Evolutionary conservation across 2,113 vertebrate species (phyloP).

Genomic region (Malurus elegans): DNA sequence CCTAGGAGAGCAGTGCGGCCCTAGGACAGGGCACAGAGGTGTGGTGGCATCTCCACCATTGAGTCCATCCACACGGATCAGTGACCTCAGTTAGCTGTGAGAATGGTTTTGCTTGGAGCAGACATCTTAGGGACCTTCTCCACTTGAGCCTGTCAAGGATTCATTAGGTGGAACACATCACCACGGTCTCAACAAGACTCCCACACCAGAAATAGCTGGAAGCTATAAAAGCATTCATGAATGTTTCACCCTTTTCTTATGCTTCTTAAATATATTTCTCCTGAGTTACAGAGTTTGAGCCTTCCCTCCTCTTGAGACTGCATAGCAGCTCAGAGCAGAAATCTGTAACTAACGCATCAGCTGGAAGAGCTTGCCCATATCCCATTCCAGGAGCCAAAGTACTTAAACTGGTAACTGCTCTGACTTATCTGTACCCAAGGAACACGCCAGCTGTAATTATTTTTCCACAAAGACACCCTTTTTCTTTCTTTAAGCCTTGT

Average conservation of each 20-base stretch:
- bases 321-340: background rate
- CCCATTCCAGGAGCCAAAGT: background rate
- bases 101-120: background rate
- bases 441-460: conserved; percentile 25
- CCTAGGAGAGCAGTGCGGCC: background rate
- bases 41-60: background rate
- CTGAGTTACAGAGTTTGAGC: background rate
- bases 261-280: background rate
- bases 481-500: background rate
- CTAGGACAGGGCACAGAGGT: background rate
- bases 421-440: conserved; percentile 14
- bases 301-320: background rate
- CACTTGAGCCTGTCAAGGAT: background rate
- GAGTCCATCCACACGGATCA: background rate
- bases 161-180: background rate
- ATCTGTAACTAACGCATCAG: background rate
- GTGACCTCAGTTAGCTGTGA: background rate
- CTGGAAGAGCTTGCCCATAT: background rate
- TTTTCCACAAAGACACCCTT: conserved; percentile 37
- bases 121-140: background rate
- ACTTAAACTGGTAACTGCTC: conserved; percentile 4
- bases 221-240: background rate
- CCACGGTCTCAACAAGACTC: background rate
- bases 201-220: background rate
- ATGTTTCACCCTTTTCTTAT: background rate